Percentiles rank a stretch among this genome's conserved stretches.
These are phyloP conservation scores for Meghimatium bilineatum DNA, from an alignment of 2,888 invertebrate genomes.

Conservation along the genomic window DNA sequence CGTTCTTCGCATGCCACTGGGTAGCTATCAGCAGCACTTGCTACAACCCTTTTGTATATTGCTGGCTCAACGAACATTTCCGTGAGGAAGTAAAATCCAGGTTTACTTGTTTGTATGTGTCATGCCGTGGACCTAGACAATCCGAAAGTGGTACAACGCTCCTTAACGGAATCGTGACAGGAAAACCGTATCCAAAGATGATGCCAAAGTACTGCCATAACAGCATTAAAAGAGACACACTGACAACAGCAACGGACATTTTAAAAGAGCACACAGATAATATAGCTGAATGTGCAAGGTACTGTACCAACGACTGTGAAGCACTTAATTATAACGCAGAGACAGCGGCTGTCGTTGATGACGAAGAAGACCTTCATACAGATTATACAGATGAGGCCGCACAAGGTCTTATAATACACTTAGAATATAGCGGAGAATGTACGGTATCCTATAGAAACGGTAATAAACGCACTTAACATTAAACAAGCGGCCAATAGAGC, in stretches of 20 bases:
- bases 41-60: slow-evolving; percentile 79
- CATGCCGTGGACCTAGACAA: slow-evolving; percentile 4
- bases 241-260: slow-evolving; percentile 33
- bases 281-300: background rate
- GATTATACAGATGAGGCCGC: slow-evolving; percentile 40
- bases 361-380: slow-evolving; percentile 17
- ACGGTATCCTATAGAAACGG: slow-evolving; percentile 21
- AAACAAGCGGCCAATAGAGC: background rate
- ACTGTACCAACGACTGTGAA: background rate
- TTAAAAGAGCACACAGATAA: slow-evolving; percentile 16
- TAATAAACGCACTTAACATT: slow-evolving; percentile 15
- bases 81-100: slow-evolving; percentile 72
- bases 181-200: background rate
- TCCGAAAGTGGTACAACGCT: background rate
- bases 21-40: slow-evolving; percentile 79
- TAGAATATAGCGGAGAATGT: slow-evolving; percentile 20
- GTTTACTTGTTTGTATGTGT: slow-evolving; percentile 67
- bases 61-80: slow-evolving; percentile 78
- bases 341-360: background rate
- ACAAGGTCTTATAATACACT: slow-evolving; percentile 27
- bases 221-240: slow-evolving; percentile 23
- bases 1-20: slow-evolving; percentile 78
- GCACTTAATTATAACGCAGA: background rate
- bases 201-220: slow-evolving; percentile 17
- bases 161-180: background rate